Evolutionary conservation across 2,113 vertebrate species (phyloP).

Genomic region (Boleophthalmus pectinirostris): DNA sequence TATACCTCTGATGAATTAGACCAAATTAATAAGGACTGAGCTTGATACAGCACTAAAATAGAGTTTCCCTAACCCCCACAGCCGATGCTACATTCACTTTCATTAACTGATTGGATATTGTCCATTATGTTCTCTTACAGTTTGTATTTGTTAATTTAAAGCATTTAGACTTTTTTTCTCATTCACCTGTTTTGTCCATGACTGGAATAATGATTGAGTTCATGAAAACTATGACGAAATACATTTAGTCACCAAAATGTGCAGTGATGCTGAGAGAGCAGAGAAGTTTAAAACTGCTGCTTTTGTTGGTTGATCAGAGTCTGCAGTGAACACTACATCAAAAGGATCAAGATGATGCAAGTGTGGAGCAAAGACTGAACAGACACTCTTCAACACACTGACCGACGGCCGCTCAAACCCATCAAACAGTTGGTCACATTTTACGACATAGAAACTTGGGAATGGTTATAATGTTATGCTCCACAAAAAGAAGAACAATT

Average conservation of each 20-base stretch:
- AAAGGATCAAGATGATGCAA: not conserved
- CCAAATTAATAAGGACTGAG: too few relatives aligned
- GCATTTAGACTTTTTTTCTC: too few relatives aligned
- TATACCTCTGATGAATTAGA: too few relatives aligned
- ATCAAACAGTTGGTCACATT: not conserved
- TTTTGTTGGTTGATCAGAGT: not conserved
- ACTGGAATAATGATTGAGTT: not conserved
- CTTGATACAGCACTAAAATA: too few relatives aligned
- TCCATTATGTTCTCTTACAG: too few relatives aligned
- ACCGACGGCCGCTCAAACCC: not conserved
- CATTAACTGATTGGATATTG: too few relatives aligned
- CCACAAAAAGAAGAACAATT: not conserved
- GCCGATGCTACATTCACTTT: too few relatives aligned
- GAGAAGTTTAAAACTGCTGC: not conserved
- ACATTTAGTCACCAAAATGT: not conserved
- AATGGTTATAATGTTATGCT: not conserved
- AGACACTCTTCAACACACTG: not conserved
- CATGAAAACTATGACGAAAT: not conserved
- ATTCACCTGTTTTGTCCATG: not conserved
- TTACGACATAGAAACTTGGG: not conserved
- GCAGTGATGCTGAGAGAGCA: not conserved
- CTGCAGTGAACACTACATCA: not conserved
- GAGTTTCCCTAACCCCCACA: too few relatives aligned
- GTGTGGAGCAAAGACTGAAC: not conserved
- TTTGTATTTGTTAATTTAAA: too few relatives aligned